Percentiles rank a stretch among this genome's conserved stretches.
Conservation (phyloP, 2,888 invertebrate species). For the Polyploca ridens region DNA sequence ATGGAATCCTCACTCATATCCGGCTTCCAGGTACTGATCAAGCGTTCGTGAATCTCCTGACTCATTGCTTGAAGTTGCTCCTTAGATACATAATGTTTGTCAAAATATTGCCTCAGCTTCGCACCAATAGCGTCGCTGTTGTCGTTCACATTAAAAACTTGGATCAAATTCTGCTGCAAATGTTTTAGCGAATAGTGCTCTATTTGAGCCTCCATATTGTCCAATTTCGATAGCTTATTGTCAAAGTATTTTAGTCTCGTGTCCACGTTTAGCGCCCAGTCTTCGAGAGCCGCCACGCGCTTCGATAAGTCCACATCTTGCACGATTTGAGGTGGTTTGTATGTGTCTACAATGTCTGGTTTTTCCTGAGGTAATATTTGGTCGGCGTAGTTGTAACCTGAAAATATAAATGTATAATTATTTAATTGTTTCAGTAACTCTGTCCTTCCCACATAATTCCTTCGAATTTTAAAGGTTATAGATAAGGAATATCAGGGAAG, state of each 20-base stretch:
- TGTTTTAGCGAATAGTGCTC: slow-evolving; percentile 82
- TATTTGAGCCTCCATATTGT: slow-evolving; percentile 73
- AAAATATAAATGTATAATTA: slow-evolving; percentile 30
- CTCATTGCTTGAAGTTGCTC: slow-evolving; percentile 83
- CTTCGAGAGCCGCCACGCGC: slow-evolving; percentile 70
- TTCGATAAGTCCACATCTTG: slow-evolving; percentile 64
- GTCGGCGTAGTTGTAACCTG: slow-evolving; percentile 69
- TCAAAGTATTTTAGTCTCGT: slow-evolving; percentile 83
- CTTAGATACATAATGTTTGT: slow-evolving; percentile 85
- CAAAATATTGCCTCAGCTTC: slow-evolving; percentile 85
- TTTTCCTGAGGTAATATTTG: slow-evolving; percentile 44
- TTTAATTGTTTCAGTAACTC: slow-evolving; percentile 42
- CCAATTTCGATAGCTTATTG: slow-evolving; percentile 77
- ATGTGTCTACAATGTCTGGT: slow-evolving; percentile 52
- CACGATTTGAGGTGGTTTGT: slow-evolving; percentile 61
- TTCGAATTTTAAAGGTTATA: slow-evolving; percentile 32
- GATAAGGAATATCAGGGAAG: slow-evolving; percentile 81
- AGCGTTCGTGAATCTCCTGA: slow-evolving; percentile 64
- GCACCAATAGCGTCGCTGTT: slow-evolving; percentile 69
- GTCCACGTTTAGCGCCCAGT: slow-evolving; percentile 80
- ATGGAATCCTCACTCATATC: slow-evolving; percentile 82
- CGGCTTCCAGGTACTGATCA: slow-evolving; percentile 73
- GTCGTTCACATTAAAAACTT: slow-evolving; percentile 76
- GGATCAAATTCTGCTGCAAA: slow-evolving; percentile 81
- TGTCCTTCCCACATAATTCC: slow-evolving; percentile 78